Evolutionary conservation across 2,797 vertebrate species (phyloP), one percentile per base, ranked within the genome.

Genomic region (Cryptoprocta ferox): DNA sequence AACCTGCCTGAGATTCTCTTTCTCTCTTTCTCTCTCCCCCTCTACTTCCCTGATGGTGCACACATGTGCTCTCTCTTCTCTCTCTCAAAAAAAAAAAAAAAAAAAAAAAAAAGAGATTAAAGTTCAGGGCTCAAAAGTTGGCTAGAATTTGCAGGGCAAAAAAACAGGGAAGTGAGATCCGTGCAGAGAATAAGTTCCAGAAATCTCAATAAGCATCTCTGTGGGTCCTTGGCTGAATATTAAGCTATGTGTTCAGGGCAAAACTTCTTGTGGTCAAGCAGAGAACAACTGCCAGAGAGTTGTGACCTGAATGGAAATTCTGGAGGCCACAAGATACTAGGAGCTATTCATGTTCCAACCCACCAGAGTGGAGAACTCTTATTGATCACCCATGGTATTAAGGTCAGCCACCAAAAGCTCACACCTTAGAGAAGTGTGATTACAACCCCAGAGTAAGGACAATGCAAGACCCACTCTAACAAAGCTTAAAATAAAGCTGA

Each of bases 401-500:
- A 81, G 37, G 26, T 73, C 81, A 59, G 65, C n/a, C 16, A 42
- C 32, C 50, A 14, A 95, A 88, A 65, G 15, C 42, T 76, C 65
- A n/a, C 5, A 73, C 7, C 42, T 91, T 65, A 94, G 8, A 83
- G 37, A 75, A 65, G 39, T 6, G 28, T 89, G 65, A 89, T 39
- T 66, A 61, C 32, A 73, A 56, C 9, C 53, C 45, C 45, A 59
- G 68, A 91, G 92, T 9, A 89, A 73, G 61, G 9, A 86, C 63
- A 94, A 53, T 12, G 70, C 48, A 12, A 76, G 35, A 66, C 39
- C 35, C 35, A 37, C n/a, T 28, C 45, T 92, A 80, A 73, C 78
- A 70, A 88, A 80, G 63, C 61, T 79, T 87, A 96, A 97, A 80
- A n/a, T 83, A 45, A 80, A 71, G 59, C n/a, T 93, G 73, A 89